Evolutionary conservation across 2,113 vertebrate genomes (phyloP).

Genomic region (Anhinga rufa): DNA sequence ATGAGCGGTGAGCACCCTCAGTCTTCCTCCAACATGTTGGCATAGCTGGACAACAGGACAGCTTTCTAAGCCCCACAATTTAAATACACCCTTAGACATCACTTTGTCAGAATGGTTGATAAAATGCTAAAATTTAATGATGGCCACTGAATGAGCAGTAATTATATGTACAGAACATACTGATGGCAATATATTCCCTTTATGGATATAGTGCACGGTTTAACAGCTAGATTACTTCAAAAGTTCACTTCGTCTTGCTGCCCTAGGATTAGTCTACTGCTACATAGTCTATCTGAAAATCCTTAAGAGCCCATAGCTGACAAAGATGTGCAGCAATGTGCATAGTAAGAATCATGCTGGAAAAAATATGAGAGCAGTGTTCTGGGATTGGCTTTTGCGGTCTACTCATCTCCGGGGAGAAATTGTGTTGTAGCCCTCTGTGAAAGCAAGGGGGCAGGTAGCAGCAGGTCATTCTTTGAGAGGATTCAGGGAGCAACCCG

Average conservation of each 20-base stretch:
- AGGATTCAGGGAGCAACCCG: not conserved
- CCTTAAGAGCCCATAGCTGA: not conserved
- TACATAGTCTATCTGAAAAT: not conserved
- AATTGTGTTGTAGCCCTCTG: not conserved
- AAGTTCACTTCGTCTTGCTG: not conserved
- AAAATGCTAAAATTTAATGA: not conserved
- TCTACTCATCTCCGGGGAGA: not conserved
- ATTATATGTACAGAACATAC: not conserved
- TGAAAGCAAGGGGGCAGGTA: not conserved
- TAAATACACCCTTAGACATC: not conserved
- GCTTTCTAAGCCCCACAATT: not conserved
- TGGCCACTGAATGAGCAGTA: not conserved
- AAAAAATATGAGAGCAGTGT: not conserved
- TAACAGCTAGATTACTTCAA: not conserved
- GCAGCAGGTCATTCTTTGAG: not conserved
- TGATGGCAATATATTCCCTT: not conserved
- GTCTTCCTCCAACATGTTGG: not conserved
- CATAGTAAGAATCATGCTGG: not conserved
- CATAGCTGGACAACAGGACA: not conserved
- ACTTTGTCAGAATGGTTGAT: not conserved
- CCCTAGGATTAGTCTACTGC: not conserved
- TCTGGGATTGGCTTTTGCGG: not conserved
- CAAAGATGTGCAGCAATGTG: fast-evolving
- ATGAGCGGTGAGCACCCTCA: not conserved
- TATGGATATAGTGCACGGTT: not conserved